These are phyloP conservation scores for Eupithecia dodoneata DNA, from an alignment of 2,888 invertebrate genomes.

Conservation along the genomic window DNA sequence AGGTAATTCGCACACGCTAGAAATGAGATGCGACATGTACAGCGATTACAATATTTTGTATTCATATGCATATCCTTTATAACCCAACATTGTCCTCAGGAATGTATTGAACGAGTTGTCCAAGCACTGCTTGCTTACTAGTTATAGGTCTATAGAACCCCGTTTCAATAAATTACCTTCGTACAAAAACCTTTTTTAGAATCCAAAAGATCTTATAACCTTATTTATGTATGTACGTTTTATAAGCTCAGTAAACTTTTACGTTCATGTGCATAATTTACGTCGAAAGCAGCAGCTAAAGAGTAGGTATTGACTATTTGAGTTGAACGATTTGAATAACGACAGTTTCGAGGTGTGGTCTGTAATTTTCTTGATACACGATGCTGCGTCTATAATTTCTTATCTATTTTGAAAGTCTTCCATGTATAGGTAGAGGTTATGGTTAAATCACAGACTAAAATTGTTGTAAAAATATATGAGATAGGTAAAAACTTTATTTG, in stretches of 20 bases:
- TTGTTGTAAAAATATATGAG: background rate
- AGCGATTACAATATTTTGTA: slow-evolving; percentile 10
- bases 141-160: background rate
- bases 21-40: slow-evolving; percentile 6
- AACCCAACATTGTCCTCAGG: background rate
- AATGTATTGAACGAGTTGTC: background rate
- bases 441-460: background rate
- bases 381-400: background rate
- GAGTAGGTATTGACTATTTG: slow-evolving; percentile 1
- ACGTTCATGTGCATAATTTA: background rate
- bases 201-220: background rate
- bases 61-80: slow-evolving; percentile 3
- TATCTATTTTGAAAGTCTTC: background rate
- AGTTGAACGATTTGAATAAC: slow-evolving; percentile 12
- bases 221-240: slow-evolving; percentile 2
- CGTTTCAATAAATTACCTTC: background rate
- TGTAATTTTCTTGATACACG: background rate
- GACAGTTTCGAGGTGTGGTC: slow-evolving; percentile 9
- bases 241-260: slow-evolving; percentile 1
- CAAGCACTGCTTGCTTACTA: background rate
- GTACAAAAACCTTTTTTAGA: background rate
- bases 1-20: background rate
- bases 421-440: background rate
- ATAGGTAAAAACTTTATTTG: background rate
- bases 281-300: background rate